Evolutionary conservation across 2,797 vertebrate species (phyloP).

Genomic region (Eptatretus atami): DNA sequence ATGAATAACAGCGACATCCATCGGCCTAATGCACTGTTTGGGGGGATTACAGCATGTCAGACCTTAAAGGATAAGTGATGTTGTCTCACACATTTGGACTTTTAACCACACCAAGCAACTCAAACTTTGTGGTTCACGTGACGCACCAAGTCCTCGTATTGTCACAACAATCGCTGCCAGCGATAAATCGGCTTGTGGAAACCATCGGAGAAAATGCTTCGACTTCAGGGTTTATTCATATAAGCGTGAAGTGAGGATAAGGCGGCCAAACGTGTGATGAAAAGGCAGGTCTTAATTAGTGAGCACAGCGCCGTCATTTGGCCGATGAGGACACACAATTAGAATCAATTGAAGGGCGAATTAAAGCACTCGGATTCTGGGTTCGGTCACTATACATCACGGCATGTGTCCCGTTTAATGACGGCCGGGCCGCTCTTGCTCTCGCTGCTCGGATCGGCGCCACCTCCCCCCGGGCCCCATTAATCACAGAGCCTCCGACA

Average conservation of each 20-base stretch:
- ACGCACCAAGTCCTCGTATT: neutral
- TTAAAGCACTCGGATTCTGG: conserved; percentile 5
- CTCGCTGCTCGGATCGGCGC: neutral
- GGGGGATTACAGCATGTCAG: conserved; percentile 2
- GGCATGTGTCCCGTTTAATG: conserved; percentile 2
- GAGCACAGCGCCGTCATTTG: neutral
- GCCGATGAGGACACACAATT: conserved; percentile 6
- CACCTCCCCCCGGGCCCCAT: conserved; percentile 4
- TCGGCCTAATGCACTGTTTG: conserved; percentile 1
- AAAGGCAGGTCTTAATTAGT: conserved; percentile 4
- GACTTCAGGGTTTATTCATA: neutral
- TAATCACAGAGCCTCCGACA: neutral
- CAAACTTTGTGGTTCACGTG: neutral
- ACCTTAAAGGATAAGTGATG: neutral
- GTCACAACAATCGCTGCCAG: neutral
- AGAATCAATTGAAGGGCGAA: conserved; percentile 6
- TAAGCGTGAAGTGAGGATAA: too few relatives aligned
- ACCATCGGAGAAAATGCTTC: neutral
- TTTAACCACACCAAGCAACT: neutral
- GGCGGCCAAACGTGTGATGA: neutral
- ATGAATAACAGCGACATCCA: conserved; percentile 5
- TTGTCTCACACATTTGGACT: neutral
- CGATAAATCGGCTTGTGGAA: neutral
- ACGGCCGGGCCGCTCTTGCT: neutral
- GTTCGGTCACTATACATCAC: conserved; percentile 5